phyloP scores from a whole-genome alignment of 2,797 vertebrate genomes.

The Phataginus tricuspis region DNA sequence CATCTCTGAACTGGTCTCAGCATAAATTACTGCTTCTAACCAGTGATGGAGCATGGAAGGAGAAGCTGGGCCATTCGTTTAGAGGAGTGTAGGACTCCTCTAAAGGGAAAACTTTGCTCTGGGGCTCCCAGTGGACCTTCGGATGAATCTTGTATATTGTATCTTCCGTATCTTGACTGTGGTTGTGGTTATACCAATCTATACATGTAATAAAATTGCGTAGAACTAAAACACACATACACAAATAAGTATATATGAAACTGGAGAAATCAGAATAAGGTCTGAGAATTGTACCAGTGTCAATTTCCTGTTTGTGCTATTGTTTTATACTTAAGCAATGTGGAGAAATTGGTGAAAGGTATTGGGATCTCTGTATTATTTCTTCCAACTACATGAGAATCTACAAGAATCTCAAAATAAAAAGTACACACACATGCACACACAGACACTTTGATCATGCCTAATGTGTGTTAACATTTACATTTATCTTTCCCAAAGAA shows the following conservation, averaged over 20 bases:
- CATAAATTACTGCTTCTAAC: background rate
- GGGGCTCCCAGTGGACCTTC: background rate
- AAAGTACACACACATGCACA: background rate
- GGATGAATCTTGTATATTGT: background rate
- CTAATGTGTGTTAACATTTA: background rate
- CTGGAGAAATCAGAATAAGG: background rate
- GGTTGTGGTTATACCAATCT: background rate
- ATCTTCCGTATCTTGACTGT: background rate
- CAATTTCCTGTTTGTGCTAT: background rate
- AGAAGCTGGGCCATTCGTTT: background rate
- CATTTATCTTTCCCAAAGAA: slow-evolving; percentile 25
- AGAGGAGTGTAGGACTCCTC: background rate
- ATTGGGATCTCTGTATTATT: background rate
- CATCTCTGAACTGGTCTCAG: background rate
- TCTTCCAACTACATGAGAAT: background rate
- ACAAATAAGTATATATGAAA: background rate
- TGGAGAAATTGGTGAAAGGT: background rate
- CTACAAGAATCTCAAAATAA: slow-evolving; percentile 30
- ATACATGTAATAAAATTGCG: background rate
- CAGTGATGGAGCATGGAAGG: background rate
- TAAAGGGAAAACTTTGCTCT: background rate
- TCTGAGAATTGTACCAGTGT: background rate
- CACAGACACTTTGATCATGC: background rate
- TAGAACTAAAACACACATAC: background rate
- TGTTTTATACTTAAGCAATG: background rate